These are phyloP conservation scores for Chrysemys picta DNA, from an alignment of 2,113 vertebrate genomes.

Conservation along the genomic window DNA sequence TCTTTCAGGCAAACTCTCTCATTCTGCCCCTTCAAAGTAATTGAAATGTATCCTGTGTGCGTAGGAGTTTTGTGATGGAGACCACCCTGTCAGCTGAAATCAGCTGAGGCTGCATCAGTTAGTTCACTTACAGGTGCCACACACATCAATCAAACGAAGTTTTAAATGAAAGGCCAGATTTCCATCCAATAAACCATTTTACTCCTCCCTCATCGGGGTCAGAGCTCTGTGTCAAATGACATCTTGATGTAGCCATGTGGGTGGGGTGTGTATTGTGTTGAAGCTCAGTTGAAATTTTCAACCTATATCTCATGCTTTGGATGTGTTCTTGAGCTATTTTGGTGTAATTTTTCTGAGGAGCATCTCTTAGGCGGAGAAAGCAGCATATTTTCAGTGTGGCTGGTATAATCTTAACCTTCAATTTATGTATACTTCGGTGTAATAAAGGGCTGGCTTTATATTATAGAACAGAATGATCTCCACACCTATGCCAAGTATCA, in stretches of 20 bases:
- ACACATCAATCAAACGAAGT: neutral
- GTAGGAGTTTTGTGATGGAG: neutral
- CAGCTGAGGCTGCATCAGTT: neutral
- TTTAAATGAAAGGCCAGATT: neutral
- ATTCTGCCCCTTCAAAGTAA: rapidly evolving
- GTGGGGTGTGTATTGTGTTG: neutral
- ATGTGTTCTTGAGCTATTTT: conserved; percentile 23
- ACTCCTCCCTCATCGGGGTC: neutral
- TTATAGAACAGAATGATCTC: neutral
- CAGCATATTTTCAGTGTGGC: rapidly evolving
- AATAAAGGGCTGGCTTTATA: neutral
- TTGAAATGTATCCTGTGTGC: neutral
- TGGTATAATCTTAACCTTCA: neutral
- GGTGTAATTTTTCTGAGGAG: conserved; percentile 20
- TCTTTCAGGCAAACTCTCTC: neutral
- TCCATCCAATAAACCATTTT: neutral
- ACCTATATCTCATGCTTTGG: conserved; percentile 1
- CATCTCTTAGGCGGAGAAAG: neutral
- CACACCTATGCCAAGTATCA: rapidly evolving
- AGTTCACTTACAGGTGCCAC: neutral
- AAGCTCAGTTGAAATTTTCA: neutral
- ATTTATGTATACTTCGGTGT: neutral
- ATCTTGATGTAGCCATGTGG: neutral
- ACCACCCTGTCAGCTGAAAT: neutral
- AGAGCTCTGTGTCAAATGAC: neutral